Conservation (phyloP, 2,888 invertebrate species). For the Ochropleura plecta region DNA sequence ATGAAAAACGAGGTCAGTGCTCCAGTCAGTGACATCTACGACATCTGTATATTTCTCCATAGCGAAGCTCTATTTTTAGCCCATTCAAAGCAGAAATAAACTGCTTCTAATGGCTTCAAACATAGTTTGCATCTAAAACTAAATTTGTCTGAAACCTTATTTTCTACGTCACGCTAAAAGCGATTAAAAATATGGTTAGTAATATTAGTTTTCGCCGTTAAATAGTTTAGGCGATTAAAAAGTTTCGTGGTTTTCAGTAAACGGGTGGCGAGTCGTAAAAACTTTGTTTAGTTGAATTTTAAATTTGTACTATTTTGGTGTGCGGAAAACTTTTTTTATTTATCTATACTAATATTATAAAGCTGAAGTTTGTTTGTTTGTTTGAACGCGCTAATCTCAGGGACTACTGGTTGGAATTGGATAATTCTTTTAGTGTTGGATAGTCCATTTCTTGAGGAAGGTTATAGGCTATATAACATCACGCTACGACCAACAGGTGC, state of each 20-base stretch:
- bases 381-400: too few species aligned
- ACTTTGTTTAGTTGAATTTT: constrained; percentile 55
- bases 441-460: too few species aligned
- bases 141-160: constrained; percentile 35
- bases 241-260: constrained; percentile 39
- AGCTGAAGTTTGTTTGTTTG: too few species aligned
- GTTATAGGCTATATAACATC: too few species aligned
- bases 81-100: constrained; percentile 34
- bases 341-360: too few species aligned
- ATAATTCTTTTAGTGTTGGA: too few species aligned
- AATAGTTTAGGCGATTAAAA: constrained; percentile 59
- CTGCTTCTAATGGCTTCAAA: constrained; percentile 18
- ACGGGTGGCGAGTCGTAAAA: constrained; percentile 37
- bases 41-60: constrained; percentile 3
- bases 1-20: constrained; percentile 35
- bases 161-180: constrained; percentile 28
- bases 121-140: constrained; percentile 6
- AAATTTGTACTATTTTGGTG: constrained; percentile 43
- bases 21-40: constrained; percentile 1
- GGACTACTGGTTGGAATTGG: too few species aligned
- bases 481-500: too few species aligned
- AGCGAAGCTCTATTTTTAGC: constrained; percentile 18
- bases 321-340: constrained; percentile 29
- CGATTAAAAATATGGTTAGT: constrained; percentile 48
- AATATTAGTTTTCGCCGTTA: constrained; percentile 54